These are phyloP conservation scores for Amphiprion percula DNA, from an alignment of 2,113 vertebrate genomes.

Conservation along the genomic window DNA sequence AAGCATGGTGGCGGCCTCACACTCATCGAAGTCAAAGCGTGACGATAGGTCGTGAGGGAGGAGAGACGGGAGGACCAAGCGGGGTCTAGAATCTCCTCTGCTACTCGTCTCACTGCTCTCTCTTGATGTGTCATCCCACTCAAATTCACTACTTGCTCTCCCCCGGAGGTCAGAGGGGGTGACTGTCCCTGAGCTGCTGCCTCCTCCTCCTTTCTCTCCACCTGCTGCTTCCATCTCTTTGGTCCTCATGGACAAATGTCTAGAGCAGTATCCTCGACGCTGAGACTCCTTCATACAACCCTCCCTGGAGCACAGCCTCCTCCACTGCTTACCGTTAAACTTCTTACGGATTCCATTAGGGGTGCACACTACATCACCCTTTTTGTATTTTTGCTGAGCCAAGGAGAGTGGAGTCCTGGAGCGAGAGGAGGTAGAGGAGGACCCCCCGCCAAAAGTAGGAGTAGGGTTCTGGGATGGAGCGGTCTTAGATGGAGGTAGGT, in stretches of 20 bases:
- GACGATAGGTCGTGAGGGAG: slow-evolving; percentile 87
- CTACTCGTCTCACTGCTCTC: slow-evolving; percentile 91
- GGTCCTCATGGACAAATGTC: slow-evolving; percentile 94
- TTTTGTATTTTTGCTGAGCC: slow-evolving; percentile 93
- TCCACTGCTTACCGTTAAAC: slow-evolving; percentile 96
- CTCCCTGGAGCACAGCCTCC: slow-evolving; percentile 93
- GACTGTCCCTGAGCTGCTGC: slow-evolving; percentile 84
- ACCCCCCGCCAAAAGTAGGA: slow-evolving; percentile 70
- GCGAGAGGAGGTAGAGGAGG: slow-evolving; percentile 84
- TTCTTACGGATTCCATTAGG: slow-evolving; percentile 95
- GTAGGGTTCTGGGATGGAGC: slow-evolving; percentile 77
- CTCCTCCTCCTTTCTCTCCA: slow-evolving; percentile 85
- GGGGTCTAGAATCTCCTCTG: slow-evolving; percentile 89
- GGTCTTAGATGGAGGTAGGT: slow-evolving; percentile 76
- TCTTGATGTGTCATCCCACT: slow-evolving; percentile 92
- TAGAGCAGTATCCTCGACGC: slow-evolving; percentile 92
- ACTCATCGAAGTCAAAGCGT: slow-evolving; percentile 94
- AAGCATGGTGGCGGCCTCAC: slow-evolving; percentile 94
- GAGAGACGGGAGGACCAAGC: slow-evolving; percentile 81
- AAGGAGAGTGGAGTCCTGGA: slow-evolving; percentile 89
- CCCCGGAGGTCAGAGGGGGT: slow-evolving; percentile 85
- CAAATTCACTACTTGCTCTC: slow-evolving; percentile 88
- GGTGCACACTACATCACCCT: slow-evolving; percentile 94
- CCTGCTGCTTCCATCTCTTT: slow-evolving; percentile 92
- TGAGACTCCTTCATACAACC: slow-evolving; percentile 96